Conservation (phyloP, 2,797 vertebrate genomes). For the Xiphophorus birchmanni region DNA sequence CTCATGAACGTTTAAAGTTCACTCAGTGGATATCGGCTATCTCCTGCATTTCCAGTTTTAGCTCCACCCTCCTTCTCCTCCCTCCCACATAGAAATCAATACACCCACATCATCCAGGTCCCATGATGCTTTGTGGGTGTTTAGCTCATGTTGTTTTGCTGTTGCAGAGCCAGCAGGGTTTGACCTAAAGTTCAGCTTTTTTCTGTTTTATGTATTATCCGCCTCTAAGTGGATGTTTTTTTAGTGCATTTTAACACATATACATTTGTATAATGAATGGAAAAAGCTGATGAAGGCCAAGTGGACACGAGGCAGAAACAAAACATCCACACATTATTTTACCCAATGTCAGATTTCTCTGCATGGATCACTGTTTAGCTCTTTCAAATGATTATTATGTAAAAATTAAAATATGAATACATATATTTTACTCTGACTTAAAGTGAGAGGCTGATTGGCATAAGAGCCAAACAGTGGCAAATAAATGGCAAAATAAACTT, state of each 20-base stretch:
- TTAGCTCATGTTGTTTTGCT: slow-evolving; percentile 73
- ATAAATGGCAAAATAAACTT: not conserved
- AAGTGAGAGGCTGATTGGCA: not conserved
- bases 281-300: slow-evolving; percentile 24
- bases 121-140: slow-evolving; percentile 78
- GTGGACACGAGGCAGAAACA: slow-evolving; percentile 12
- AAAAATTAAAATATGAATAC: not conserved
- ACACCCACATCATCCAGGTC: slow-evolving; percentile 73
- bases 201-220: slow-evolving; percentile 52
- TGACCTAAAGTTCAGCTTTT: slow-evolving; percentile 70
- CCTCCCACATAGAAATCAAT: slow-evolving; percentile 79
- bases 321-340: not conserved
- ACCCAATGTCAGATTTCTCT: not conserved
- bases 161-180: slow-evolving; percentile 75
- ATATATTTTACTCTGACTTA: not conserved
- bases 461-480: not conserved
- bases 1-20: slow-evolving; percentile 58
- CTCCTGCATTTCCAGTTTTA: slow-evolving; percentile 69
- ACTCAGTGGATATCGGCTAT: slow-evolving; percentile 58
- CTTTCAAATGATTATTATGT: not conserved
- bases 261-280: slow-evolving; percentile 10
- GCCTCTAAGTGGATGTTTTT: slow-evolving; percentile 16
- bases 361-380: not conserved
- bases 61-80: slow-evolving; percentile 71
- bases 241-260: slow-evolving; percentile 30